phyloP scores from a whole-genome alignment of 2,888 invertebrate species.

The Troides oblongomaculatus region DNA sequence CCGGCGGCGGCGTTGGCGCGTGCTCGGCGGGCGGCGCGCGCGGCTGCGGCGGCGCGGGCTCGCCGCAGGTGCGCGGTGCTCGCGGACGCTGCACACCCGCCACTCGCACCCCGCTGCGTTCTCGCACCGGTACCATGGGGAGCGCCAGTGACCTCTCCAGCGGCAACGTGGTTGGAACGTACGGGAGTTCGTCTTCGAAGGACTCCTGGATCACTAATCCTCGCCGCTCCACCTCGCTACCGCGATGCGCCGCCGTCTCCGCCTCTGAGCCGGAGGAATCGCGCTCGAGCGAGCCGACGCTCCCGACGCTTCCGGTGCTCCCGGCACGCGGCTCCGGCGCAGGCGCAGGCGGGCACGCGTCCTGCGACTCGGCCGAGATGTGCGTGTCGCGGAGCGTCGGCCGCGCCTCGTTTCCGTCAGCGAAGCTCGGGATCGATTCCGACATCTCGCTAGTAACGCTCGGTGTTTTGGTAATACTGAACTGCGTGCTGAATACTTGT shows the following conservation, averaged over 20 bases:
- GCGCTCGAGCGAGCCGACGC: conserved; percentile 36
- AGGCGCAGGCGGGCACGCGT: conserved; percentile 38
- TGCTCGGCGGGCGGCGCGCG: conserved; percentile 37
- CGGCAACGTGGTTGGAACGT: conserved; percentile 93
- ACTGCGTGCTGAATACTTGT: conserved; percentile 84
- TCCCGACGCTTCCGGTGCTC: no score
- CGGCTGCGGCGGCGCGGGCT: conserved; percentile 46
- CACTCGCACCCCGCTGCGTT: conserved; percentile 57
- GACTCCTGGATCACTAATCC: conserved; percentile 89
- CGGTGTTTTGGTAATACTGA: conserved; percentile 83
- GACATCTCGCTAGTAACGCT: conserved; percentile 82
- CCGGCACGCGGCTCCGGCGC: conserved; percentile 37
- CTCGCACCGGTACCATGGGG: conserved; percentile 87
- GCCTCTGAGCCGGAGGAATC: conserved; percentile 87
- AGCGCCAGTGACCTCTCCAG: conserved; percentile 90
- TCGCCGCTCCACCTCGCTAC: conserved; percentile 84
- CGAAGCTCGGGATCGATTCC: conserved; percentile 65
- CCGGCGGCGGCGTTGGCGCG: conserved; percentile 41
- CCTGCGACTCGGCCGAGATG: conserved; percentile 32
- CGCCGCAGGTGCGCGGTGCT: conserved; percentile 80
- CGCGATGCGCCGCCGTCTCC: conserved; percentile 68
- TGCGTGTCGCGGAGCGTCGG: conserved; percentile 36
- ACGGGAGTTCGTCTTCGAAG: conserved; percentile 92
- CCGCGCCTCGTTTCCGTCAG: conserved; percentile 82
- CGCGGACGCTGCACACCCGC: conserved; percentile 77